These are phyloP conservation scores for Eulemur rufifrons DNA, from an alignment of 2,113 vertebrate genomes.

Conservation along the genomic window DNA sequence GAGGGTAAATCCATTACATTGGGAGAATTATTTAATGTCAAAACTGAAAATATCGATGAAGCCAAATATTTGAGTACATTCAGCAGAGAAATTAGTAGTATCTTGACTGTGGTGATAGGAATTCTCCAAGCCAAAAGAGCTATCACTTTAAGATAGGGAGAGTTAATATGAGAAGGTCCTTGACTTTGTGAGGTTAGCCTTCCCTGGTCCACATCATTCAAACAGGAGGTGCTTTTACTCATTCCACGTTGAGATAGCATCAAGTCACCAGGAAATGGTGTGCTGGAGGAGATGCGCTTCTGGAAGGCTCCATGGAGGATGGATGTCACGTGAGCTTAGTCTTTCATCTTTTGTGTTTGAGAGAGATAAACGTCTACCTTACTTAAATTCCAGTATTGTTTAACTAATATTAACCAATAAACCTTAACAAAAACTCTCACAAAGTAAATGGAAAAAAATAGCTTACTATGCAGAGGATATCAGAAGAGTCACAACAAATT, in stretches of 20 bases:
- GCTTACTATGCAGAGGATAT: not conserved
- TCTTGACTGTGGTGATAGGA: not conserved
- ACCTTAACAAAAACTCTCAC: not conserved
- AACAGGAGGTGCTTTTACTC: not conserved
- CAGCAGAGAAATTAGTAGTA: not conserved
- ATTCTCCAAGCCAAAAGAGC: not conserved
- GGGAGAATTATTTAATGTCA: not conserved
- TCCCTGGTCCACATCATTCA: not conserved
- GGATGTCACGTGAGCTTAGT: fast-evolving
- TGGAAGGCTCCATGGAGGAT: not conserved
- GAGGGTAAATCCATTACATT: not conserved
- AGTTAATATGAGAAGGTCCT: not conserved
- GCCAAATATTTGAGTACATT: not conserved
- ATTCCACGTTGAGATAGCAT: not conserved
- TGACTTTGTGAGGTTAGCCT: not conserved
- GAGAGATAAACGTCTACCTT: not conserved
- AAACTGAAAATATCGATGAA: not conserved
- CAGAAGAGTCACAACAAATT: not conserved
- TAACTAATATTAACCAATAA: not conserved
- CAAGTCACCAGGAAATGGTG: too few relatives aligned
- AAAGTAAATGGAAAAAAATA: not conserved
- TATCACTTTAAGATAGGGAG: not conserved
- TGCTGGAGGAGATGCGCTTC: not conserved
- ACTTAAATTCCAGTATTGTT: not conserved
- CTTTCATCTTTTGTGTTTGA: not conserved